Evolutionary conservation across 92 coral and sea anemone genomes (phyloP), one percentile per base, ranked within the genome.

Genomic region (Muricea muricata): DNA sequence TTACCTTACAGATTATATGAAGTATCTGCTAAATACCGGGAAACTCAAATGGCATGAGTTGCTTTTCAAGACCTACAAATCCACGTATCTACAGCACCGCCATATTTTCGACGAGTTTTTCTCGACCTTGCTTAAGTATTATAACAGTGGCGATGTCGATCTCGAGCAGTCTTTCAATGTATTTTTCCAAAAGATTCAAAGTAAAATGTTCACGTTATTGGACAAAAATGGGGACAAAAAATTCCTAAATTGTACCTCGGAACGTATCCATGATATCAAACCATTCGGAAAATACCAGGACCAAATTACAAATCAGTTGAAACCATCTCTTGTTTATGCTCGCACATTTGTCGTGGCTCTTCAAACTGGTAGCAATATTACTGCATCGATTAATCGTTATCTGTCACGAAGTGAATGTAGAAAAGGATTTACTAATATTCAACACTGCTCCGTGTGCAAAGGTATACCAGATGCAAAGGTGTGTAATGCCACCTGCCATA

Each of bases 201-300:
- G n/a, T 18, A 75, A 34, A 40, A 35, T 75, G 65, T 35, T 75
- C 14, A 57, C 15, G n/a, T 52, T 75, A 54, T 4, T 75, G 28
- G 2, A 48, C 10, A 32, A 31, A 14, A 28, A 13, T 20, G 39
- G 23, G 0, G 25, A 15, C 8, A 15, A 47, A 11, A 45, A 34
- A 50, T 75, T 75, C 80, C 32, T 75, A 57, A 29, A 48, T n/a
- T 75, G 80, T 75, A 47, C 65, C 48, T 48, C 80, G 17, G n/a
- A 47, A 29, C 57, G 50, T 12, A 26, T 75, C 21, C 46, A 52
- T 48, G 28, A 47, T 17, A 75, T 75, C 18, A 75, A 75, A 50
- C 80, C 80, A 47, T 75, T 75, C 52, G 80, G 65, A 15, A 12
- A 29, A 1, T 47, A n/a, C 32, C 65, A n/a, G 34, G 1, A 7